Evolutionary conservation across 2,113 vertebrate genomes (phyloP).

Genomic region (Phrynosoma blainvillii): DNA sequence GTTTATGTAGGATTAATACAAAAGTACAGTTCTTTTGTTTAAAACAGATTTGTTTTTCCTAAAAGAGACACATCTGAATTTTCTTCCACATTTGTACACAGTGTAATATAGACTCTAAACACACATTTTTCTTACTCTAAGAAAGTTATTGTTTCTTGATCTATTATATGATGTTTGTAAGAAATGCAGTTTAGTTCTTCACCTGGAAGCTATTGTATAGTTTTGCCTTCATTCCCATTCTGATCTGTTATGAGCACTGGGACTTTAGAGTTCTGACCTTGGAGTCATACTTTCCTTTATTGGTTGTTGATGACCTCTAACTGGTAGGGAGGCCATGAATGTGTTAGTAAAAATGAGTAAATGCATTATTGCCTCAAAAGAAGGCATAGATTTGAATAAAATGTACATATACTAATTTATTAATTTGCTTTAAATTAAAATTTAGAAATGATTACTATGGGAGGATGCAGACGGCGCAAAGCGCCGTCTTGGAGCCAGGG

Average conservation of each 20-base stretch:
- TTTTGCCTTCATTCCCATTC: not conserved
- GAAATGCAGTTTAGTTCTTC: not conserved
- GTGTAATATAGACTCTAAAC: not conserved
- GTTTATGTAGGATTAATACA: not conserved
- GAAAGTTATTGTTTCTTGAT: not conserved
- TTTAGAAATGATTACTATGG: not conserved
- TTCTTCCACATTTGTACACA: not conserved
- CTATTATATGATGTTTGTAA: not conserved
- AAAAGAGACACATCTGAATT: not conserved
- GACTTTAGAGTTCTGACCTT: not conserved
- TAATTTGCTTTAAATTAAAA: not conserved
- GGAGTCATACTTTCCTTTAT: not conserved
- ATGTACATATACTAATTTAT: not conserved
- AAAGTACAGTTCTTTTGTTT: not conserved
- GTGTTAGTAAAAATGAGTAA: not conserved
- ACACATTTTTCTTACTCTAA: not conserved
- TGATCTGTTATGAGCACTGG: not conserved
- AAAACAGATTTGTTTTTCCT: not conserved
- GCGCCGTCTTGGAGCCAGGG: no score
- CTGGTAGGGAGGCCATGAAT: not conserved
- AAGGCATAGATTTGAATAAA: not conserved
- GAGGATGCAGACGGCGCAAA: no score
- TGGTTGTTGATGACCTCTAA: not conserved
- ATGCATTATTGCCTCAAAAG: not conserved
- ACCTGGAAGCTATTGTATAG: not conserved